These are phyloP conservation scores for Caenorhabditis japonica DNA, from an alignment of 2,888 invertebrate species.

Conservation along the genomic window DNA sequence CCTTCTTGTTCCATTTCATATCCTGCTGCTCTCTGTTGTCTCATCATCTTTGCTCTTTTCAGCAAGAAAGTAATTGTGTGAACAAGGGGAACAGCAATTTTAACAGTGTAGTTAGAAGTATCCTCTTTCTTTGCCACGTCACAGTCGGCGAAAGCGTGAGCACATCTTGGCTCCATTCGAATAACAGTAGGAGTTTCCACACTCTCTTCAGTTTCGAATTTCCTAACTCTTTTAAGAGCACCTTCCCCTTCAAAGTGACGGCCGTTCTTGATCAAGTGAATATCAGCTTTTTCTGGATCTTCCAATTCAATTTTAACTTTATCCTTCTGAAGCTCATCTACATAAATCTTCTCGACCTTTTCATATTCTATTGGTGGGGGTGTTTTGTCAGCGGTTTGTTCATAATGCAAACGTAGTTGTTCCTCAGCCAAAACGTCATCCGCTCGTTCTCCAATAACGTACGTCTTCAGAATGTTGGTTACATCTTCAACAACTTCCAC, in stretches of 20 bases:
- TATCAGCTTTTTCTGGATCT: constrained; percentile 64
- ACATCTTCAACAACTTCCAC: constrained; percentile 75
- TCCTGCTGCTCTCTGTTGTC: constrained; percentile 49
- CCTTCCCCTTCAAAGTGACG: constrained; percentile 68
- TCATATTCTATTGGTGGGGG: constrained; percentile 56
- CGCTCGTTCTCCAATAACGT: constrained; percentile 74
- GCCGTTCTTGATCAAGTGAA: constrained; percentile 70
- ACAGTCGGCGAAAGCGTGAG: constrained; percentile 74
- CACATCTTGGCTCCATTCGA: constrained; percentile 60
- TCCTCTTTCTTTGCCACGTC: constrained; percentile 73
- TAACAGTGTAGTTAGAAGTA: constrained; percentile 70
- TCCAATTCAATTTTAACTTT: constrained; percentile 60
- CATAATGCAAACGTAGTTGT: constrained; percentile 54
- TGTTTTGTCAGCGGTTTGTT: constrained; percentile 65
- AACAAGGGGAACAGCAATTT: constrained; percentile 61
- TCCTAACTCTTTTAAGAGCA: constrained; percentile 49
- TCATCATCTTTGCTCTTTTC: constrained; percentile 36
- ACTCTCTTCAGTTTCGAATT: constrained; percentile 69
- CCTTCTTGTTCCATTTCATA: constrained; percentile 56
- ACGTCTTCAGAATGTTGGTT: constrained; percentile 76
- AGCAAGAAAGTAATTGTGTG: constrained; percentile 53
- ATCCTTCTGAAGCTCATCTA: constrained; percentile 70
- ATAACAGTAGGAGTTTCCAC: constrained; percentile 59
- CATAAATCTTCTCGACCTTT: constrained; percentile 69
- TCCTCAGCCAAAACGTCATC: constrained; percentile 64